Conservation (phyloP, 2,113 vertebrate genomes). For the Epinephelus lanceolatus region DNA sequence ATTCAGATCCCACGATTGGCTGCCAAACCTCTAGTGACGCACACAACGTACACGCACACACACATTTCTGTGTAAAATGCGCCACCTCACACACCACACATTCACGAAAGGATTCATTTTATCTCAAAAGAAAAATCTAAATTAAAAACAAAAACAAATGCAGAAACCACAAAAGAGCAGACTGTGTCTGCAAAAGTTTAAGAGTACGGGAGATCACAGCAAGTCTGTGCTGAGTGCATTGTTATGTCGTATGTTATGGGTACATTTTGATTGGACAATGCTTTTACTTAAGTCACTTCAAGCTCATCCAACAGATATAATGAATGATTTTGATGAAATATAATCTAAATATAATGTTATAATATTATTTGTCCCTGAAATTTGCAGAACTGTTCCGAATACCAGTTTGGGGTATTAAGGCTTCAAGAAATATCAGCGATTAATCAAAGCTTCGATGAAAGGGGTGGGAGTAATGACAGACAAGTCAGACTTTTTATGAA, state of each 20-base stretch:
- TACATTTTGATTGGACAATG: background rate
- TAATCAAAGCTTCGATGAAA: too few species aligned
- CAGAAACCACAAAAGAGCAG: conserved; percentile 45
- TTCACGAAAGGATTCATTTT: conserved; percentile 50
- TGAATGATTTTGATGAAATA: background rate
- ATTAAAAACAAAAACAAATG: conserved; percentile 61
- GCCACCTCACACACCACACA: conserved; percentile 47
- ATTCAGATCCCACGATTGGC: conserved; percentile 62
- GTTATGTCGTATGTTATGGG: background rate
- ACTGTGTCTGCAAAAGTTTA: conserved; percentile 37
- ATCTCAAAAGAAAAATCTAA: conserved; percentile 53
- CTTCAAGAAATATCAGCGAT: too few species aligned
- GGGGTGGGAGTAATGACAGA: too few species aligned
- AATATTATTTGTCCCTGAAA: background rate
- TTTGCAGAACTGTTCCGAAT: too few species aligned
- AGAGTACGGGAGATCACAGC: conserved; percentile 19
- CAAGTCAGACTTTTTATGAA: too few species aligned
- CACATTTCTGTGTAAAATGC: conserved; percentile 50
- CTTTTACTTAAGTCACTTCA: background rate
- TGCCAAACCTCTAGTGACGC: conserved; percentile 81
- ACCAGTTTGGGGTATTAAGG: too few species aligned
- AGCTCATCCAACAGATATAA: background rate
- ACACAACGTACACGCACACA: conserved; percentile 57
- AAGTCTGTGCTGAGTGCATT: background rate
- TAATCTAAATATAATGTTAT: conserved; percentile 3